phyloP scores from a whole-genome alignment of 2,797 vertebrate species.

The Chloroceryle inda region DNA sequence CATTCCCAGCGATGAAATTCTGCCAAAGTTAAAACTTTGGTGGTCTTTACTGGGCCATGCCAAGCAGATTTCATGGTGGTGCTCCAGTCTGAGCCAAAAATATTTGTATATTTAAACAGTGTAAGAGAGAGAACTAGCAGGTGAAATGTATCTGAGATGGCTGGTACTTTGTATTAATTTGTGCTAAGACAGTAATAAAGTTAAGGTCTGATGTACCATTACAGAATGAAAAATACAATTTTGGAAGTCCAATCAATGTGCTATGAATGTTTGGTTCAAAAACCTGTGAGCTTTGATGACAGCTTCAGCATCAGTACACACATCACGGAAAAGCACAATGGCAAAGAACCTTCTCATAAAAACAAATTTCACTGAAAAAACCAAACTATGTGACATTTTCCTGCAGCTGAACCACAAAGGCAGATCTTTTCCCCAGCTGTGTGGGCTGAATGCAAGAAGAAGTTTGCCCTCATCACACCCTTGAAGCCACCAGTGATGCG shows the following conservation, averaged over 20 bases:
- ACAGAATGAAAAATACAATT: background rate
- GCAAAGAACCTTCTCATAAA: background rate
- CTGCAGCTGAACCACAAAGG: background rate
- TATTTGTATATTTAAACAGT: background rate
- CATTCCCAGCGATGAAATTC: background rate
- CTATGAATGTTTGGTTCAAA: background rate
- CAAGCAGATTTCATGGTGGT: background rate
- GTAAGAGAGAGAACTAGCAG: background rate
- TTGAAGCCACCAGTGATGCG: background rate
- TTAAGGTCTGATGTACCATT: background rate
- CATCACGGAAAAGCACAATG: background rate
- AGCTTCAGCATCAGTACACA: background rate
- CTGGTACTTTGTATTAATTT: background rate
- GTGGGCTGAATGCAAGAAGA: rapidly evolving
- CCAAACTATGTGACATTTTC: background rate
- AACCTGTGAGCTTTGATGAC: background rate
- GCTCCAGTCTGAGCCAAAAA: background rate
- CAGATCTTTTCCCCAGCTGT: background rate
- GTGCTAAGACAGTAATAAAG: background rate
- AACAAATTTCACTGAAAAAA: background rate
- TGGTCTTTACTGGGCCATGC: background rate
- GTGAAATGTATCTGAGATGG: background rate
- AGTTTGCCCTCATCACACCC: background rate
- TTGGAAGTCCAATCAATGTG: background rate
- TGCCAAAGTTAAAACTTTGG: background rate